These are phyloP conservation scores for Asarcornis scutulata DNA, from an alignment of 2,113 vertebrate species.

Conservation along the genomic window DNA sequence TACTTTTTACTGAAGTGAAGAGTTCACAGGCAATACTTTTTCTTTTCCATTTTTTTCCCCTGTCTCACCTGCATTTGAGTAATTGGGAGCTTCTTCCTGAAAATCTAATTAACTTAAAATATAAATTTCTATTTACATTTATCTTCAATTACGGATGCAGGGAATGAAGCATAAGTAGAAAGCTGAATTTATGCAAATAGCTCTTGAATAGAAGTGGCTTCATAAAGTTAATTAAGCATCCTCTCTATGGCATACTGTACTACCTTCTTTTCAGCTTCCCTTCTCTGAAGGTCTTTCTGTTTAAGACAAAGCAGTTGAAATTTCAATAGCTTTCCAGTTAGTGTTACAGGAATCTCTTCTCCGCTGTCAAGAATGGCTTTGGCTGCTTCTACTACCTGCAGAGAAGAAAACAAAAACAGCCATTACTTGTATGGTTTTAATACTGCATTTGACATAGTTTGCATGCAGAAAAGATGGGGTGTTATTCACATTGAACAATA, in stretches of 20 bases:
- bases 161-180: neutral
- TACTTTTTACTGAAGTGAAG: neutral
- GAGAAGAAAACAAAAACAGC: neutral
- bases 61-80: neutral
- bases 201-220: neutral
- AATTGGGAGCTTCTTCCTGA: neutral
- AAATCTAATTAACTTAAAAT: neutral
- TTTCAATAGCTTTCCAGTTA: slow-evolving; percentile 90
- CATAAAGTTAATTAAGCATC: neutral
- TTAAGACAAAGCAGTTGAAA: slow-evolving; percentile 88
- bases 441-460: neutral
- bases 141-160: neutral
- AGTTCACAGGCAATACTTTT: neutral
- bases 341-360: slow-evolving; percentile 81
- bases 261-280: slow-evolving; percentile 80
- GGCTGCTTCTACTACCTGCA: slow-evolving; percentile 83
- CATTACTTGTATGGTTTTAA: neutral
- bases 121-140: neutral
- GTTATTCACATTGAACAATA: neutral
- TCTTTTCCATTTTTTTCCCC: neutral
- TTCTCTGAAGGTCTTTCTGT: slow-evolving; percentile 78
- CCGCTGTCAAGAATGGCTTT: slow-evolving; percentile 80
- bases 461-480: neutral
- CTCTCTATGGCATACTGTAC: neutral
- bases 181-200: neutral